phyloP scores from a whole-genome alignment of 2,888 invertebrate species.

The Ligdia adustata region DNA sequence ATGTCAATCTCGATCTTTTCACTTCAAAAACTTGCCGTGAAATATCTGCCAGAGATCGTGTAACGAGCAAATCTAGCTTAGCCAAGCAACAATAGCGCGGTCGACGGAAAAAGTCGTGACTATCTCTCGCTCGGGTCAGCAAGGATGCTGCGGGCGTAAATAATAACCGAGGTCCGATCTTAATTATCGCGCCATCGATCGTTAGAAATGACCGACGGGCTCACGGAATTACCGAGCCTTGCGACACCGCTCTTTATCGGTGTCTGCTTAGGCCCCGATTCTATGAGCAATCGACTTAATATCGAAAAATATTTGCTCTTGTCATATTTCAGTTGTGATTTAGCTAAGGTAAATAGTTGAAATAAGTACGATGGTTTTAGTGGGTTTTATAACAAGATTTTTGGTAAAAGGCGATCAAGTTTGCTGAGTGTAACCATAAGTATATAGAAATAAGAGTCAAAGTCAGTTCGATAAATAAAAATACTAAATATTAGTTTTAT shows the following conservation, averaged over 20 bases:
- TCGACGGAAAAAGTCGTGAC: conserved; percentile 80
- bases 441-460: no score
- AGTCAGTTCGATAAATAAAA: no score
- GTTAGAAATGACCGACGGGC: conserved; percentile 80
- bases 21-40: not conserved
- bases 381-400: no score
- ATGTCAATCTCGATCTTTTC: no score
- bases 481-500: no score
- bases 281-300: not conserved
- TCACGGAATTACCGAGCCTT: conserved; percentile 73
- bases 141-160: conserved; percentile 80
- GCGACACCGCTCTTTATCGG: conserved; percentile 68
- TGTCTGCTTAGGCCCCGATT: conserved; percentile 39
- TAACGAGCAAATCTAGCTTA: conserved; percentile 50
- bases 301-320: not conserved
- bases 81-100: conserved; percentile 72
- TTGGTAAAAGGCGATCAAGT: no score
- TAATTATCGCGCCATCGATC: conserved; percentile 83
- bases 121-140: conserved; percentile 68
- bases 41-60: conserved; percentile 13
- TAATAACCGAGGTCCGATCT: conserved; percentile 78
- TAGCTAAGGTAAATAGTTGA: no score
- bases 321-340: no score
- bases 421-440: no score
- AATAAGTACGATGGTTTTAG: no score